Base-by-base conservation (phyloP, 2,797 vertebrate genomes). In the Dendrocincla fuliginosa region DNA sequence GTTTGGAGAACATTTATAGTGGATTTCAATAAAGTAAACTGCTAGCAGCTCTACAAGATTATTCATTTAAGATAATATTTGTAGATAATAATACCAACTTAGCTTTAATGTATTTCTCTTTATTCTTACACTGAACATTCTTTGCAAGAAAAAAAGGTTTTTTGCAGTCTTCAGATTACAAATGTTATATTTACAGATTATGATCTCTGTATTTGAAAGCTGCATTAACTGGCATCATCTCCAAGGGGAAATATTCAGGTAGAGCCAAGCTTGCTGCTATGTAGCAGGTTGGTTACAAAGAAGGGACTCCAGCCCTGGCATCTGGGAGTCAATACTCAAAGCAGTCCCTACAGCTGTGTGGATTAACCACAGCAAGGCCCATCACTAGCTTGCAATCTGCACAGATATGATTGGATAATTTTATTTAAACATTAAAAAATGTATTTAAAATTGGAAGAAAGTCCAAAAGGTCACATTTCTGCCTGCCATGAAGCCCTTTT, bases 61-160 rank as follows among this genome's bases (percentile, higher is more conserved):
- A 90, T 90, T 95, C 27, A 57, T 87, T 94, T 95, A 88, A 95
- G 17, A 19, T 84, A 78, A 60, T 55, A 59, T 53, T 96, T 94
- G 60, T 77, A 74, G 87, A 76, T 89, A 95, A 90, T 92, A 88
- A 68, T 67, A 86, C 25, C 60, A 94, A 50, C 1, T 82, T 88
- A 79, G 69, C 59, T 93, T 87, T 95, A 93, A 84, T 71, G 33
- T 67, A 84, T 60, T 37, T 84, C 60, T 79, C 81, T 91, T 88
- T 69, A 81, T 87, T 90, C 69, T 93, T 83, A 76, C 33, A 15
- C 12, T 74, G 52, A 93, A 91, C 1, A 4, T 28, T 53, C 70
- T 84, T 88, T 63, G 57, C 53, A 85, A 70, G 50, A 55, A 49
- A 33, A 32, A 81, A 70, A 30, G 25, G 7, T 7, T 35, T 76